Evolutionary conservation across 2,797 vertebrate genomes (phyloP), one percentile per base, ranked within the genome.

Genomic region (Halcyon smyrnensis): DNA sequence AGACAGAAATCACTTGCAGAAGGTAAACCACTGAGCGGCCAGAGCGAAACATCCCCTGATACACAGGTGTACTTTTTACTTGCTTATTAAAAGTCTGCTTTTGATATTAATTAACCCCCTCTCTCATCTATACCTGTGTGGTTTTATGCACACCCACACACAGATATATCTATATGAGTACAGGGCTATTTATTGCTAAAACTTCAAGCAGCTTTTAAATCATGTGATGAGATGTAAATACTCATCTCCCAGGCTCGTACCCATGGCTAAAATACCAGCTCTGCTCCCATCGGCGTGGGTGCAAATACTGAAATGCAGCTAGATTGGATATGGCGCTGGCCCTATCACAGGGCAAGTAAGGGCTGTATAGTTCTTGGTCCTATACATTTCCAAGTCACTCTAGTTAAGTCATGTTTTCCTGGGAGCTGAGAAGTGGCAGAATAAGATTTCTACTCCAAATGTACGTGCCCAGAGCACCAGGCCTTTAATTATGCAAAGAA

Each of bases 401-500:
- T 14, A 62, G n/a, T 27, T 70, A 79, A 89, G 15, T 19, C 37
- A 4, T 11, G 34, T 83, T 87, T 89, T 59, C 46, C 46, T 54
- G 39, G 76, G 68, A 91, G 79, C 69, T 80, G 60, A 48, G 36
- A 60, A 86, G 30, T 25, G n/a, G 36, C 9, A 89, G 64, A 89
- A 71, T 78, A 84, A 63, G 56, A 30, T 92, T 93, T 79, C 84
- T 63, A 0, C 67, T 92, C 63, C 65, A 62, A 88, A 93, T 69
- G 34, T 89, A 74, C 2, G 0, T 90, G 84, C 81, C 59, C 84
- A 73, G 76, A 94, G 54, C 54, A 94, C 59, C 30, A 73, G 90
- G 21, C 54, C 81, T 90, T 89, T 92, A 82, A 89, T 95, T 96
- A 95, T 79, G 67, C 70, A 60, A 59, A 76, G 81, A 79, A 79